Base-by-base conservation (phyloP, 2,113 vertebrate genomes). In the Petaurus breviceps region DNA sequence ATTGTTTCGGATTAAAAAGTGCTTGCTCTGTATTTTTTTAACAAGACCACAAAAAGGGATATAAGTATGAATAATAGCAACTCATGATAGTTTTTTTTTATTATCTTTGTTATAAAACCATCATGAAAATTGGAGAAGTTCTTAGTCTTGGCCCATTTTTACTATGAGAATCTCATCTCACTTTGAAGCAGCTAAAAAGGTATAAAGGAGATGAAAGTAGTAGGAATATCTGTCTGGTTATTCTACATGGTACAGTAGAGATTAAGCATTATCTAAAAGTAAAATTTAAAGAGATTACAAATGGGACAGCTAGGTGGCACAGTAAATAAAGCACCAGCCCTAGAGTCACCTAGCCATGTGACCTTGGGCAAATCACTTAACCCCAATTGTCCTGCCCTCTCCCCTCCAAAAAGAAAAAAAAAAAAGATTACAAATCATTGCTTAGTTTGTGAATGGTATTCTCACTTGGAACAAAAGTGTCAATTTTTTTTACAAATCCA, bases 121-220 rank as follows among this genome's bases (percentile, higher is more conserved):
- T 54, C 23, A 53, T 55, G 19, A 90, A 96, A 96, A 95, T 0
- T 24, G 0, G 46, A 55, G 11, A 61, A 14, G 49, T 94, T 92
- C 84, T 93, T 28, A 94, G 6, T 93, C 57, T 77, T 92, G 53
- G 94, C 91, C 89, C 31, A 31, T 55, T 8, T n/a, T 51, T 25
- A 51, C 49, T 61, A 14, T 47, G 93, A 50, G 53, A 94, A 90
- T 94, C 96, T 92, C 93, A 96, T 93, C 53, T 94, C 61, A 92
- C n/a, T 89, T 77, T 14, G 57, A 95, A 61, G 28, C 52, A 97
- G 51, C 16, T 22, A 10, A 31, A 10, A n/a, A 52, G 52, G 49
- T 53, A 92, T n/a, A 94, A n/a, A 90, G 51, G 49, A 94, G 90
- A 91, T 52, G 51, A 49, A 49, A 57, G 16, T 46, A 46, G 61